Evolutionary conservation across 2,797 vertebrate species (phyloP).

Genomic region (Malacoctenus gilli): DNA sequence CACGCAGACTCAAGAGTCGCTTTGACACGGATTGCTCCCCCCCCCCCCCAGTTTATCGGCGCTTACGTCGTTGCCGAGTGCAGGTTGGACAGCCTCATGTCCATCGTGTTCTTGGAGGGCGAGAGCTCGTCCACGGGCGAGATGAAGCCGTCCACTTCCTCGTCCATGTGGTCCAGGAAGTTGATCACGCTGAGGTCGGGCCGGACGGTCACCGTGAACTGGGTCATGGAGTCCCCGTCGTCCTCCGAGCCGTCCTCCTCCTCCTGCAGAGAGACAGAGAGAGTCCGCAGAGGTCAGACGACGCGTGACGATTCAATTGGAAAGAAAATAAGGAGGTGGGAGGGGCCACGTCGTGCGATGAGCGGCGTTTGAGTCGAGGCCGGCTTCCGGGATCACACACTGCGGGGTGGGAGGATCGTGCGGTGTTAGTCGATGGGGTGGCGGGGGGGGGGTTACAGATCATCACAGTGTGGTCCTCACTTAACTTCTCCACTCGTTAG

Average conservation of each 20-base stretch:
- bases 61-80: slow-evolving; percentile 93
- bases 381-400: slow-evolving; percentile 24
- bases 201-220: slow-evolving; percentile 82
- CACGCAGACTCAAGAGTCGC: too few species aligned
- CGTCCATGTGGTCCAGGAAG: slow-evolving; percentile 92
- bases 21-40: too few species aligned
- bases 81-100: slow-evolving; percentile 93
- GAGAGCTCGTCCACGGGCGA: slow-evolving; percentile 93
- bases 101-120: slow-evolving; percentile 85
- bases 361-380: neutral
- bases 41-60: too few species aligned
- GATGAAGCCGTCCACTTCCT: slow-evolving; percentile 91
- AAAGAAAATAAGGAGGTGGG: neutral
- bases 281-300: neutral
- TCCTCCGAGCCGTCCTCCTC: slow-evolving; percentile 96
- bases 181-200: slow-evolving; percentile 85
- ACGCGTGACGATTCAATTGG: neutral
- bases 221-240: slow-evolving; percentile 82
- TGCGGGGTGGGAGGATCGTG: slow-evolving; percentile 34
- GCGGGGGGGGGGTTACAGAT: slow-evolving; percentile 53
- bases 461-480: slow-evolving; percentile 9
- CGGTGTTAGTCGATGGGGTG: slow-evolving; percentile 62
- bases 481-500: slow-evolving; percentile 34
- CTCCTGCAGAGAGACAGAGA: slow-evolving; percentile 69
- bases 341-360: neutral